A percentile compares a stretch with the other conserved stretches of the same genome.
These are phyloP conservation scores for Esox niger DNA, from an alignment of 2,113 vertebrate species.

Conservation along the genomic window DNA sequence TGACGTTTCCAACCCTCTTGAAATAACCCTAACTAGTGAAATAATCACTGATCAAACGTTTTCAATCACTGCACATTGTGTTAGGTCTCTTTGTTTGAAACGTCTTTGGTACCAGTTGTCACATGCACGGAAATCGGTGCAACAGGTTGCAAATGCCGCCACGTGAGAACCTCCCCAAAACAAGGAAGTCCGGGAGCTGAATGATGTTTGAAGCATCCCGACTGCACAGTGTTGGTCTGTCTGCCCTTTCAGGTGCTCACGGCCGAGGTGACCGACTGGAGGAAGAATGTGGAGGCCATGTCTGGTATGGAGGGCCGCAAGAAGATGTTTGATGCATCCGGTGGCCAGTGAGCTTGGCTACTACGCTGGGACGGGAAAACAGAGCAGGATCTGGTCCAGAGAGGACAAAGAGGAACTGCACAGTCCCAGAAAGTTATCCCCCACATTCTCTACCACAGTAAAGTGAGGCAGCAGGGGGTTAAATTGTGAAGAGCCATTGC, in stretches of 20 bases:
- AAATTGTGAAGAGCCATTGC: neutral
- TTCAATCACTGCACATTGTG: no score
- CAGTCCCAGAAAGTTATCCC: neutral
- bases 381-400: neutral
- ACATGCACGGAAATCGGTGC: no score
- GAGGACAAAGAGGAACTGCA: neutral
- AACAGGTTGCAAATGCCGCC: no score
- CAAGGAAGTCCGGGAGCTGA: no score
- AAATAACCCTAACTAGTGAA: no score
- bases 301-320: constrained; percentile 98
- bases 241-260: constrained; percentile 79
- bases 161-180: no score
- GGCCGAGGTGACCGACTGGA: constrained; percentile 90
- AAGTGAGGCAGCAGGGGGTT: neutral
- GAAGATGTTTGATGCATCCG: constrained; percentile 97
- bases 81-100: no score
- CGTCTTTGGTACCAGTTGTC: no score
- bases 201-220: no score
- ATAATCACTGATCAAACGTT: no score
- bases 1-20: no score
- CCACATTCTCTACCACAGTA: neutral
- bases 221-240: neutral
- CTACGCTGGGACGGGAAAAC: neutral
- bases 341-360: constrained; percentile 56
- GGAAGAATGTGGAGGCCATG: constrained; percentile 98